Conservation (phyloP, 2,113 vertebrate species). For the Cnemophilus loriae region DNA sequence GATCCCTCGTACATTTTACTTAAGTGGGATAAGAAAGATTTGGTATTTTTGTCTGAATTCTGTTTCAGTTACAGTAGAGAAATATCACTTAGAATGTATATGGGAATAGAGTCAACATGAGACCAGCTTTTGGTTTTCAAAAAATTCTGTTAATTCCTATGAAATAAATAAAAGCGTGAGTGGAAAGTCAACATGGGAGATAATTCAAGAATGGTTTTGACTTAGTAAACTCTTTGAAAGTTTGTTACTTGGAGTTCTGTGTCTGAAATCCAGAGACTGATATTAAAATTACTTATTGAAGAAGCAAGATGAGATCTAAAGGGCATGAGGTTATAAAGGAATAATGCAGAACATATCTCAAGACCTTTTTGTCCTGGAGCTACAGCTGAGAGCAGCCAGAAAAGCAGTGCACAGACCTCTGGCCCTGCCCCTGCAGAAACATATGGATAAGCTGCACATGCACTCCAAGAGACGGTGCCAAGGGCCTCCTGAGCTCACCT, state of each 20-base stretch:
- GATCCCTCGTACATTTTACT: neutral
- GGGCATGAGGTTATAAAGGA: neutral
- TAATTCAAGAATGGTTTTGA: neutral
- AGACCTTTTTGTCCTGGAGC: constrained; percentile 4
- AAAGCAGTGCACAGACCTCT: neutral
- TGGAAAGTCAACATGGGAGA: neutral
- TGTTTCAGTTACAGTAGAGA: neutral
- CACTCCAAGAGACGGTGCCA: neutral
- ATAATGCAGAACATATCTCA: neutral
- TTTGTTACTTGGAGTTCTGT: neutral
- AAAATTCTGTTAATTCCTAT: neutral
- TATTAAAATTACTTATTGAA: neutral
- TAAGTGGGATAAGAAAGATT: neutral
- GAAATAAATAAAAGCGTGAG: neutral
- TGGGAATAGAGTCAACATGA: neutral
- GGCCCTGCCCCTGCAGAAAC: neutral
- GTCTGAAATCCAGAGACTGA: constrained; percentile 1
- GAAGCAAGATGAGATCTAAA: neutral
- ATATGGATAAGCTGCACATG: neutral
- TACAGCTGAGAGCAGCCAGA: neutral
- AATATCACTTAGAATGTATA: neutral
- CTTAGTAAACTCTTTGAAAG: neutral
- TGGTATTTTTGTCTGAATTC: neutral
- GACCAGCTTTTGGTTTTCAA: neutral
- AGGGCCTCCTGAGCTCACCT: neutral